Evolutionary conservation across 2,797 vertebrate genomes (phyloP).

Genomic region (Helarctos malayanus): DNA sequence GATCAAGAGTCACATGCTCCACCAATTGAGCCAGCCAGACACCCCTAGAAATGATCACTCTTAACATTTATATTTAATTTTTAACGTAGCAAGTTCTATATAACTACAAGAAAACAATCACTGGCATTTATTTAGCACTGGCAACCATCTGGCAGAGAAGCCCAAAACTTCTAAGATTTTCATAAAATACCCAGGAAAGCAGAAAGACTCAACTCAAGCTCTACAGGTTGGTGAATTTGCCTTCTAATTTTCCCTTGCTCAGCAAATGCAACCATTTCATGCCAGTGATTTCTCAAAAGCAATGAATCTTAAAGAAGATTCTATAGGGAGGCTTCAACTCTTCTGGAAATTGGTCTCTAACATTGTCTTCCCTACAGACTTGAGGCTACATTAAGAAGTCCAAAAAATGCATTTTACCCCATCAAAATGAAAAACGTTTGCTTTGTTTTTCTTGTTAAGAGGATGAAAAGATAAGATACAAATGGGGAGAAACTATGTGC

Average conservation of each 20-base stretch:
- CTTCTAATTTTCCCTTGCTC: background rate
- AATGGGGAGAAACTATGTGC: background rate
- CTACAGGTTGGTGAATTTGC: background rate
- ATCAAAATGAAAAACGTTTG: slow-evolving; percentile 30
- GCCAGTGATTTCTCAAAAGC: slow-evolving; percentile 39
- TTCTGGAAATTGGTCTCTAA: background rate
- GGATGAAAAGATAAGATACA: slow-evolving; percentile 6
- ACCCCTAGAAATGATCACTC: slow-evolving; percentile 29
- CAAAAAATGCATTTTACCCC: background rate
- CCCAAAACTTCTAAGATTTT: slow-evolving; percentile 40
- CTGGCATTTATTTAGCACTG: slow-evolving; percentile 45
- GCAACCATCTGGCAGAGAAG: slow-evolving; percentile 39
- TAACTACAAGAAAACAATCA: background rate
- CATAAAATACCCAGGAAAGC: background rate
- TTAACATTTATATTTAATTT: slow-evolving; percentile 46
- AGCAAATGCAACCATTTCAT: background rate
- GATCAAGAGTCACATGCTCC: background rate
- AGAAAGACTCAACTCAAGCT: background rate
- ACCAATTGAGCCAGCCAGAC: background rate
- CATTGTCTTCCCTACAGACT: background rate
- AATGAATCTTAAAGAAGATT: slow-evolving; percentile 34
- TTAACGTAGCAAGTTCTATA: slow-evolving; percentile 15
- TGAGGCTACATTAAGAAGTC: slow-evolving; percentile 22
- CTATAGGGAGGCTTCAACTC: background rate
- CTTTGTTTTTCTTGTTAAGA: slow-evolving; percentile 13